Conservation (phyloP, 2,797 vertebrate species). For the Pipistrellus pipistrellus region DNA sequence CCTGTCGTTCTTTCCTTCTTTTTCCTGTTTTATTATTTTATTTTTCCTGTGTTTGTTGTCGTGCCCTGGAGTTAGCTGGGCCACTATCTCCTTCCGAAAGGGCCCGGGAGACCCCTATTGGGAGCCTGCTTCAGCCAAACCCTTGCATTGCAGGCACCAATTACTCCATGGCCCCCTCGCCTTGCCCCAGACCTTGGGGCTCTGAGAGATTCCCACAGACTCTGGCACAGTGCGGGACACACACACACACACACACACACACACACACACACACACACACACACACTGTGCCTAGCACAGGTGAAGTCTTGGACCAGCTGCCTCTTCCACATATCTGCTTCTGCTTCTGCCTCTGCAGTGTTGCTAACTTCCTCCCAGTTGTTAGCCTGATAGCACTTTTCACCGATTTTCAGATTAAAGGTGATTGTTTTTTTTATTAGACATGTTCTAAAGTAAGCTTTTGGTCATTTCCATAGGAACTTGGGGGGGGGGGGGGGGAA, state of each 20-base stretch:
- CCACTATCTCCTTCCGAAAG: not conserved
- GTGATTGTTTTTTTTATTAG: not conserved
- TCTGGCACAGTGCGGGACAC: not conserved
- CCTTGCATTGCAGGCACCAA: not conserved
- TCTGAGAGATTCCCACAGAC: not conserved
- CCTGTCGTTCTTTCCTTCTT: slow-evolving; percentile 49
- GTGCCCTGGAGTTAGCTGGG: slow-evolving; percentile 26
- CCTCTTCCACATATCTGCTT: not conserved
- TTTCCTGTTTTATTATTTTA: slow-evolving; percentile 57
- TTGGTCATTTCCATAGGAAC: slow-evolving; percentile 47
- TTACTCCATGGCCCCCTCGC: not conserved
- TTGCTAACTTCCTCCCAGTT: slow-evolving; percentile 2
- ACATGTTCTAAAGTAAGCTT: slow-evolving; percentile 6
- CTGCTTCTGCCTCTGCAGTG: not conserved
- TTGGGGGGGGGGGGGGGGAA: not conserved
- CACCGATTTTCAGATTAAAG: slow-evolving; percentile 26
- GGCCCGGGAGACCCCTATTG: not conserved
- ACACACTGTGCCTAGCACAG: not conserved
- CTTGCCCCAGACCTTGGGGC: not conserved
- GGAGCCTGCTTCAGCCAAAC: not conserved
- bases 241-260: no score
- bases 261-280: no score
- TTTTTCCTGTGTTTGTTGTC: slow-evolving; percentile 55
- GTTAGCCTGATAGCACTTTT: not conserved
- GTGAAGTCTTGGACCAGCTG: not conserved